Evolutionary conservation across 2,888 invertebrate genomes (phyloP).

Genomic region (Alloplasta piceator): DNA sequence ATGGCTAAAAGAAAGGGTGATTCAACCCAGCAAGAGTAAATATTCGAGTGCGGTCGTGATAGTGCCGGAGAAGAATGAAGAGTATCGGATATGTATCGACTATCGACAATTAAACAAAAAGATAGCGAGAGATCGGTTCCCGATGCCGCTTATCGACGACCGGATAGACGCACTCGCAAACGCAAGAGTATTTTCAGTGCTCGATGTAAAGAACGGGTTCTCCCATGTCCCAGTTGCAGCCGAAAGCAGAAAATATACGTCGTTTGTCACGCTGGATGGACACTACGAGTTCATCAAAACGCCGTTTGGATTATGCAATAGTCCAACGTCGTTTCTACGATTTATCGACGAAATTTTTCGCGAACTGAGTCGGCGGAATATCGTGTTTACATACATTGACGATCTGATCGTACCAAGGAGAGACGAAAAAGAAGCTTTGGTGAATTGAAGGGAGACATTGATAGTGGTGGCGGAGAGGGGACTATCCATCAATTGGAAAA

Average conservation of each 20-base stretch:
- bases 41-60: slow-evolving; percentile 6
- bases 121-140: slow-evolving; percentile 15
- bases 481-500: slow-evolving; percentile 12
- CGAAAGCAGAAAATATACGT: slow-evolving; percentile 13
- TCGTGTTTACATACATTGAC: slow-evolving; percentile 5
- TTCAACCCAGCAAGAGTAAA: slow-evolving; percentile 4
- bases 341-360: slow-evolving; percentile 44
- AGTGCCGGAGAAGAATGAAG: slow-evolving; percentile 2
- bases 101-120: slow-evolving; percentile 29
- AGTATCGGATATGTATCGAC: slow-evolving; percentile 33
- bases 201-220: slow-evolving; percentile 52
- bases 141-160: slow-evolving; percentile 54
- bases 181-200: slow-evolving; percentile 34
- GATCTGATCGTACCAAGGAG: slow-evolving; percentile 7
- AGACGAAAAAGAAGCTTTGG: neutral
- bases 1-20: slow-evolving; percentile 51
- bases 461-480: neutral
- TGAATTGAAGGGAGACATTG: slow-evolving; percentile 6
- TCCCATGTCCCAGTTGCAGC: slow-evolving; percentile 35
- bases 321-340: slow-evolving; percentile 47
- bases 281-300: slow-evolving; percentile 5
- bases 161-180: slow-evolving; percentile 23
- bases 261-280: slow-evolving; percentile 8
- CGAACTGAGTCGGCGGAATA: neutral
- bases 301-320: slow-evolving; percentile 45